Percentiles rank a stretch among this genome's conserved stretches.
Evolutionary conservation across 2,797 vertebrate genomes (phyloP).

Genomic region (Octomys mimax): DNA sequence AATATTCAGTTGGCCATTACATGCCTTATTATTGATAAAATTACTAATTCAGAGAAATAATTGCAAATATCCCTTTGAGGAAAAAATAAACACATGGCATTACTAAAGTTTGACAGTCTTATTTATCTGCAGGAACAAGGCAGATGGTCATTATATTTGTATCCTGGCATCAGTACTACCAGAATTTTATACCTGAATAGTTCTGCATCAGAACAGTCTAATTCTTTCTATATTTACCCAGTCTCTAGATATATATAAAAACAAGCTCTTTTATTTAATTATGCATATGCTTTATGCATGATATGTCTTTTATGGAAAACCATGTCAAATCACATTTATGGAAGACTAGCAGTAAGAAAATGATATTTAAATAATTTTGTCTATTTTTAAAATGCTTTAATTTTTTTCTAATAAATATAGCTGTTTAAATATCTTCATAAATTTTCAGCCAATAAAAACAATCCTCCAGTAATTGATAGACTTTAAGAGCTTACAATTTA

Average conservation of each 20-base stretch:
- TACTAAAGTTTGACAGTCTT: constrained; percentile 1
- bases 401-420: background rate
- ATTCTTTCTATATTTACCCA: background rate
- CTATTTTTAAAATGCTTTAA: background rate
- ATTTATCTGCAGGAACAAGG: constrained; percentile 18
- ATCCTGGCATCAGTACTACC: background rate
- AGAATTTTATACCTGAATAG: constrained; percentile 48
- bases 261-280: background rate
- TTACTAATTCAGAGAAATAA: constrained; percentile 26
- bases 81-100: background rate
- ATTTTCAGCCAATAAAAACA: background rate
- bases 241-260: background rate
- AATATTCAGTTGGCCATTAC: background rate
- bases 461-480: background rate
- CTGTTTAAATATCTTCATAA: background rate
- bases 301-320: constrained; percentile 1
- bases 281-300: background rate
- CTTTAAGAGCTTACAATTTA: background rate
- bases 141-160: background rate
- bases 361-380: background rate
- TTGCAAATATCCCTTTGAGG: background rate
- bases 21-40: constrained; percentile 8
- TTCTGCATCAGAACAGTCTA: background rate
- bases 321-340: background rate
- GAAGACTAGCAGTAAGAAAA: background rate